Evolutionary conservation across 2,888 invertebrate species (phyloP), one percentile per base, ranked within the genome.

Genomic region (Psylliodes chrysocephalus): DNA sequence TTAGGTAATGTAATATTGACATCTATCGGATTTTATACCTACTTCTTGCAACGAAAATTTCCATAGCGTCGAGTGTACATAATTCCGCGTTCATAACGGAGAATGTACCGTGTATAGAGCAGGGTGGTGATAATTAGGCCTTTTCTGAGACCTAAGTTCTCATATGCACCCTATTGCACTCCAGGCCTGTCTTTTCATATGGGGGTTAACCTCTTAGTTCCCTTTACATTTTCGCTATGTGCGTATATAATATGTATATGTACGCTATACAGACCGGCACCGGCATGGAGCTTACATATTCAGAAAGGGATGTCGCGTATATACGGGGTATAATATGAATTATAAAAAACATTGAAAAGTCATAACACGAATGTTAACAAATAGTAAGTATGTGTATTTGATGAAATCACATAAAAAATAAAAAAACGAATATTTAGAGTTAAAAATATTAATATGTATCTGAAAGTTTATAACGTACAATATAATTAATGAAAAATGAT

Each of bases 81-180:
- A 64, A 63, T 66, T 59, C 63, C n/a, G 28, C 42, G 42, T 49
- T 71, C 68, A 67, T 72, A 30, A 22, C 35, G 12, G 53, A 38
- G 72, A 71, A 51, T 72, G 73, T 72, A 71, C 66, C 54, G 64
- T 60, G 71, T 64, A 70, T 72, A 73, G 70, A 73, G 67, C 74
- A 72, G 78, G 80, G 80, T 79, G 80, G 76, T 73, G 77, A 79
- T 81, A 81, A 81, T 81, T 81, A 79, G 80, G 78, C 71, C 78
- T 79, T 77, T 80, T 76, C 78, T 77, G 75, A 72, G 74, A 67
- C 75, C 77, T 75, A 71, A 75, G 71, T 72, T 73, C 73, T 75
- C 69, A 66, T 67, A 66, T 73, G 70, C 75, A 73, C 76, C 76
- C 75, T 74, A 73, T 75, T 75, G 73, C 73, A 72, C 74, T 73